Conservation (phyloP, 2,113 vertebrate genomes). For the Bufo gargarizans region DNA sequence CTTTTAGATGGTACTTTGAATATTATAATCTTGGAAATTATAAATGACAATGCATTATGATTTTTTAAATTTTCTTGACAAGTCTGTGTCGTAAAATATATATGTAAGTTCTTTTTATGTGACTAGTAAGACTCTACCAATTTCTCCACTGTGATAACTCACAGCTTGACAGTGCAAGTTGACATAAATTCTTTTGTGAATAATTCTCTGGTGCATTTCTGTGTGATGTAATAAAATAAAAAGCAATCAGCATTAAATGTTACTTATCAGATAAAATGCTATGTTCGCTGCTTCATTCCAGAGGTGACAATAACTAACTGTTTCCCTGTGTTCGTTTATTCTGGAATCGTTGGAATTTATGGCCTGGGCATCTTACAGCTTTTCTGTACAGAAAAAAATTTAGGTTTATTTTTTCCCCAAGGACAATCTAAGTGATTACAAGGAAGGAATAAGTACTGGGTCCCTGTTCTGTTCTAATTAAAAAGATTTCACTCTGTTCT, state of each 20-base stretch:
- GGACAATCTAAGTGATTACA: conserved; percentile 60
- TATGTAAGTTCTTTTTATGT: background rate
- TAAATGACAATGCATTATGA: too few relatives aligned
- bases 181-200: background rate
- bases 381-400: conserved; percentile 59
- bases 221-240: conserved; percentile 45
- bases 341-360: conserved; percentile 56
- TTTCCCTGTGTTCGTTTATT: conserved; percentile 49
- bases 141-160: background rate
- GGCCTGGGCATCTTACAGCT: conserved; percentile 40
- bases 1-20: too few relatives aligned
- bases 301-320: conserved; percentile 56
- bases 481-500: conserved; percentile 57
- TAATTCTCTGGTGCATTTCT: conserved; percentile 7
- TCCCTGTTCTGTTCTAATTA: conserved; percentile 63
- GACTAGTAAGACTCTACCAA: background rate
- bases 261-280: conserved; percentile 31
- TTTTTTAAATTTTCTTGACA: too few relatives aligned
- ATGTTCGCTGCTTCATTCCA: conserved; percentile 52
- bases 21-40: too few relatives aligned
- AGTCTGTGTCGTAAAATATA: too few relatives aligned
- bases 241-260: conserved; percentile 34
- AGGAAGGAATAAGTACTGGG: conserved; percentile 47
- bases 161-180: background rate
- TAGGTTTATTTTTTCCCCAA: conserved; percentile 60